Conservation (phyloP, 64 coral and sea anemone species). For the Dendronephthya gigantea region DNA sequence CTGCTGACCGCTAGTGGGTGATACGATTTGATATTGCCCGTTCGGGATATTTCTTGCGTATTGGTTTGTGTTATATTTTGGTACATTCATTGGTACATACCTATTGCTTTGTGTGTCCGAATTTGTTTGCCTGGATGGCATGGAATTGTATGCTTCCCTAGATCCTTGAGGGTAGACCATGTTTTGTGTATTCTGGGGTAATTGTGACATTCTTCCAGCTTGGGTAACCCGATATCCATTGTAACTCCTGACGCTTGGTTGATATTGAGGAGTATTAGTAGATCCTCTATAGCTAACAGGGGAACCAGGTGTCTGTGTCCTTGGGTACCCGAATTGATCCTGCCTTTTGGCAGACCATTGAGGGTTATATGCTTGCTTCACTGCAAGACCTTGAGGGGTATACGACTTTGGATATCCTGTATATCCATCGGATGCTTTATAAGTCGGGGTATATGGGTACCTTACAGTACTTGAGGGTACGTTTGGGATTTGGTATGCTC, state of each 20-base stretch:
- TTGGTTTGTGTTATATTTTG: background rate
- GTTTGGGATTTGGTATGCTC: background rate
- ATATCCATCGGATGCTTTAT: background rate
- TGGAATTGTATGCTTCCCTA: background rate
- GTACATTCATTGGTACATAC: background rate
- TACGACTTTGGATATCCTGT: background rate
- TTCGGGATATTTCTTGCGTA: background rate
- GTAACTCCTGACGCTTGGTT: background rate
- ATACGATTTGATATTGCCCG: background rate
- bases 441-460: background rate
- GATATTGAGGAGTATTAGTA: background rate
- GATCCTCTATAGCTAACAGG: background rate
- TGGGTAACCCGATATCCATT: background rate
- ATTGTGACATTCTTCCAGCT: background rate
- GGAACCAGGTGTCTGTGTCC: background rate
- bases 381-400: background rate
- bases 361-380: background rate
- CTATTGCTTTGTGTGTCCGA: background rate
- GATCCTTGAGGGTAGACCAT: background rate
- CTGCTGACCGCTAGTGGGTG: background rate
- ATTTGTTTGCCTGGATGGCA: background rate
- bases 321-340: background rate
- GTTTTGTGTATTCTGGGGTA: background rate
- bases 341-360: background rate
- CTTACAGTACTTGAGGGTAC: background rate